Evolutionary conservation across 2,113 vertebrate species (phyloP), one percentile per base, ranked within the genome.

Genomic region (Neotoma lepida): DNA sequence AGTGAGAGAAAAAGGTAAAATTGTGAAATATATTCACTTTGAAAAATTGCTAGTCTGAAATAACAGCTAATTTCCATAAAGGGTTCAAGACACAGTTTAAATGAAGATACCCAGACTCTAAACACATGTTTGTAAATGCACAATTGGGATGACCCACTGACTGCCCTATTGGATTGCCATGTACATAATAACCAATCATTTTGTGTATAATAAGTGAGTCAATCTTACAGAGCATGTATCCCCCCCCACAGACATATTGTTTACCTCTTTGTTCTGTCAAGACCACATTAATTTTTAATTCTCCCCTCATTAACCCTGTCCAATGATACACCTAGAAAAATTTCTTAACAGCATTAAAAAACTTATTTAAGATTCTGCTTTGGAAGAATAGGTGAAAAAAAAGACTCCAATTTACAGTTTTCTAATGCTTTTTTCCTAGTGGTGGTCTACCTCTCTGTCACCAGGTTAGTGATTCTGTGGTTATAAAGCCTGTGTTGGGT

Each of bases 1-100:
- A 95, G 94, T 74, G 85, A 97, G 84, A 82, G 33, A 63, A 78
- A 98, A 92, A 95, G 9, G 20, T 87, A 97, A 96, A 96, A 94
- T 84, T 94, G 89, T 46, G 88, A 68, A 96, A 93, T 17, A 94
- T 93, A 88, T 20, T 3, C 88, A n/a, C 54, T 63, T 88, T 96
- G 74, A 97, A 96, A 97, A 96, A 95, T 71, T 46, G 24, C 18
- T 95, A 81, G 74, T 89, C 26, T 74, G 56, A 66, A 94, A 77
- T 44, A 26, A n/a, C 6, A 95, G 33, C 68, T 95, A 33, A 88
- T 97, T 97, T 97, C 95, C 35, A 33, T 73, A 91, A 93, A 35
- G n/a, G 24, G 84, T 89, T 97, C 94, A 96, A 35, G 87, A 88
- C 61, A 18, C 6, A 95, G 0, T 89, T 96, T 96, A 92, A 94